Evolutionary conservation across 2,888 invertebrate genomes (phyloP), one percentile per base, ranked within the genome.

Genomic region (Andrena marginata): DNA sequence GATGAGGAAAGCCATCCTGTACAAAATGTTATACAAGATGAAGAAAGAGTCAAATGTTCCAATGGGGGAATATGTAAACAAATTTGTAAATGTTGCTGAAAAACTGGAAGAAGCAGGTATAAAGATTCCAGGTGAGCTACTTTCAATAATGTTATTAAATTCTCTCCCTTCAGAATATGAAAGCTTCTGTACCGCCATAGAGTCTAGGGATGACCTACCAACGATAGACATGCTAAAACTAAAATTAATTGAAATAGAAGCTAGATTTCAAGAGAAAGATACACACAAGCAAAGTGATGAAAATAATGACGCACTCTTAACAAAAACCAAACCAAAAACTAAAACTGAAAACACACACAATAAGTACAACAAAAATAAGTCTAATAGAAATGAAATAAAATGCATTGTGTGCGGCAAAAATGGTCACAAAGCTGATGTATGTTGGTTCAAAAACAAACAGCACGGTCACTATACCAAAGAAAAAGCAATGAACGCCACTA

Each of bases 131-230:
- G 7, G n/a, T 23, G 31, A 76, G 42, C 3, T 69, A 65, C 5
- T 42, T 29, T 56, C 70, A 31, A 70, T 77, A 77, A 77, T 70
- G 65, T 35, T 77, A 69, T 35, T 65, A 33, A 56, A 13, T 51
- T 82, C 69, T 0, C 31, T 76, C 69, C 69, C 65, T 0, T 6
- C n/a, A 3, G 42, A 65, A 4, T 74, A 59, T 2, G 74, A 74
- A 31, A 62, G 35, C 35, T 63, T 63, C 62, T 63, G 35, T 35
- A 63, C 35, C 20, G 33, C 62, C 10, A 63, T 35, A 35, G 62
- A 35, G 35, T 63, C 62, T 23, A 63, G 62, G 13, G 62, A 63
- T 63, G 62, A 63, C 35, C n/a, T 35, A 35, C 62, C 62, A 20
- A 35, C 62, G 23, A 63, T 63, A 63, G 20, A 63, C 35, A 63